phyloP scores from a whole-genome alignment of 2,113 vertebrate genomes.

The Pachypanchax playfairii region DNA sequence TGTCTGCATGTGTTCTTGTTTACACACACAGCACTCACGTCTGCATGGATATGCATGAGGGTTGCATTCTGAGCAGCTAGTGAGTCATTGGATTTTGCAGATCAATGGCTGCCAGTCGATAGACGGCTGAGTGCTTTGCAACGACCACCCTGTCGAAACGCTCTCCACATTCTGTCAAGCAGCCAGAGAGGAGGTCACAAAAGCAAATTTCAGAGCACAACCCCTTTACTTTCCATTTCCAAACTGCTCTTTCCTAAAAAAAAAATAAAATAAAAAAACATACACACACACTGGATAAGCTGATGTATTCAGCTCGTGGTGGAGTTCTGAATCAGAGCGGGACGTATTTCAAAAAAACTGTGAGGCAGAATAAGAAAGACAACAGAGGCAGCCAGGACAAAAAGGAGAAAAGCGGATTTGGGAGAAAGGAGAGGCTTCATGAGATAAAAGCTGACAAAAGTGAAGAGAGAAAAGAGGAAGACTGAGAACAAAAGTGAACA shows the following conservation, averaged over 20 bases:
- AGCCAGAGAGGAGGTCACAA: constrained; percentile 62
- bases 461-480: constrained; percentile 45
- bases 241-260: constrained; percentile 4
- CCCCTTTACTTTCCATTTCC: constrained; percentile 19
- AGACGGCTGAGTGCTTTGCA: constrained; percentile 70
- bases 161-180: constrained; percentile 48
- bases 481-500: constrained; percentile 44
- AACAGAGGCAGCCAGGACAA: constrained; percentile 49
- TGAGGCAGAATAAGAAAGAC: constrained; percentile 58
- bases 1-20: constrained; percentile 44
- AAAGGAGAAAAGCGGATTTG: constrained; percentile 63
- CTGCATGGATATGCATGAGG: constrained; percentile 50
- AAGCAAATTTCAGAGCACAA: constrained; percentile 33
- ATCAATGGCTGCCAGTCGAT: constrained; percentile 72
- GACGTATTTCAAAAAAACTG: constrained; percentile 49
- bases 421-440: constrained; percentile 39
- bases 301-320: constrained; percentile 56
- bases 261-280: not conserved
- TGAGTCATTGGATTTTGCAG: constrained; percentile 68
- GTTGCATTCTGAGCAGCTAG: constrained; percentile 56
- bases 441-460: constrained; percentile 55
- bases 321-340: constrained; percentile 49
- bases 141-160: constrained; percentile 57
- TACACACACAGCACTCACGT: constrained; percentile 35
- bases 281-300: constrained; percentile 38